These are phyloP conservation scores for Orussus abietinus DNA, from an alignment of 1,140 invertebrate genomes.

Conservation along the genomic window DNA sequence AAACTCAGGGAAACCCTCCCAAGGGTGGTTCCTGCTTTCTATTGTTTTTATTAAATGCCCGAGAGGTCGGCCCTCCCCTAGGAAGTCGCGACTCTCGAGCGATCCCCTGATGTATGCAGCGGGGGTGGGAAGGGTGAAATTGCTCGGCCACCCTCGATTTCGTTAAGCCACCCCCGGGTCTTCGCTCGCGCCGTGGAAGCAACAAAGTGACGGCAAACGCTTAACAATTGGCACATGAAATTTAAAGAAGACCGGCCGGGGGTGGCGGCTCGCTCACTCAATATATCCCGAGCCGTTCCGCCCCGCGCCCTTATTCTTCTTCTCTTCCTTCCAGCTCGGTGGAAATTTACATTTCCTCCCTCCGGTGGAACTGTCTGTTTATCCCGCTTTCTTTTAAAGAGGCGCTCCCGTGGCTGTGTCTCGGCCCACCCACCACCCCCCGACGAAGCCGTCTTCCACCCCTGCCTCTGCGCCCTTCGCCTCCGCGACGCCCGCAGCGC, in stretches of 20 bases:
- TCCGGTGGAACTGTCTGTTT: constrained; percentile 49
- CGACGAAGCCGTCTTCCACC: constrained; percentile 9
- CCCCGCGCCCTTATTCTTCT: constrained; percentile 54
- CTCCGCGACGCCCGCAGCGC: constrained; percentile 34
- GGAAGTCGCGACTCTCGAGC: not conserved
- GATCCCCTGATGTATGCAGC: not conserved
- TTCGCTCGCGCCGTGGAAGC: constrained; percentile 26
- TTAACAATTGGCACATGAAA: constrained; percentile 55
- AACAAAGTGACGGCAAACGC: constrained; percentile 46
- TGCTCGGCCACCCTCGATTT: too few species aligned
- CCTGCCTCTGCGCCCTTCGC: constrained; percentile 20
- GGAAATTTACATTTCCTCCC: constrained; percentile 55
- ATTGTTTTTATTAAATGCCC: constrained; percentile 16
- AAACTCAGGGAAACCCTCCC: too few species aligned
- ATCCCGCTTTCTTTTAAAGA: constrained; percentile 53
- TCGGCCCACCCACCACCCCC: constrained; percentile 5
- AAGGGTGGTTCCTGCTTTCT: constrained; percentile 14
- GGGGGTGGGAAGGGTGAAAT: not conserved
- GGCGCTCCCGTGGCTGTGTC: constrained; percentile 20
- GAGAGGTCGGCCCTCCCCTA: not conserved
- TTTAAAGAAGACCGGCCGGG: constrained; percentile 46
- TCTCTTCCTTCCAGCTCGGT: constrained; percentile 51
- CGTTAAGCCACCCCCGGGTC: too few species aligned
- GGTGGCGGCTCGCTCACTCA: constrained; percentile 36
- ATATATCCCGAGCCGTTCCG: constrained; percentile 45